Evolutionary conservation across 2,888 invertebrate genomes (phyloP).

Genomic region (Macropis europaea): DNA sequence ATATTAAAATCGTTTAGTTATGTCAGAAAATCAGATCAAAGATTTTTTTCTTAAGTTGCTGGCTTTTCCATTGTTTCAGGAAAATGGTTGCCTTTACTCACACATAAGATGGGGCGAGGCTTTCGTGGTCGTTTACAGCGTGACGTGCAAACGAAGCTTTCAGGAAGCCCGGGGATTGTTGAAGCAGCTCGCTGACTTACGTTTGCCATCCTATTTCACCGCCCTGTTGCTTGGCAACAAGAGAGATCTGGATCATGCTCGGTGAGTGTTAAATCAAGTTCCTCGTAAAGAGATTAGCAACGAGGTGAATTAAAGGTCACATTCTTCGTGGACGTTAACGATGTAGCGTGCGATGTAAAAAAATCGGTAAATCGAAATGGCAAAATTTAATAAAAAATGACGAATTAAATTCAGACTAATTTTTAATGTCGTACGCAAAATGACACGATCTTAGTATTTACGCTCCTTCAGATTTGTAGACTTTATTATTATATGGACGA

Average conservation of each 20-base stretch:
- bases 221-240: constrained; percentile 90
- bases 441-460: too few relatives aligned
- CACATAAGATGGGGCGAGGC: constrained; percentile 92
- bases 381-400: background rate
- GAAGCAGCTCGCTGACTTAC: constrained; percentile 86
- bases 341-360: background rate
- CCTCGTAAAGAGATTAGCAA: background rate
- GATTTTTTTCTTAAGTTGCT: background rate
- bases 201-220: constrained; percentile 88
- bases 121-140: constrained; percentile 90
- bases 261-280: constrained; percentile 80
- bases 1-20: too few relatives aligned
- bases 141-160: constrained; percentile 88
- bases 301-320: constrained; percentile 8
- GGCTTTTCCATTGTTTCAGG: constrained; percentile 80
- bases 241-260: constrained; percentile 89
- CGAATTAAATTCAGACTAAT: too few relatives aligned
- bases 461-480: too few relatives aligned
- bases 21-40: too few relatives aligned
- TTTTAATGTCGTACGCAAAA: too few relatives aligned
- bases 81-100: constrained; percentile 87
- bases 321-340: background rate
- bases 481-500: too few relatives aligned
- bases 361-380: background rate
- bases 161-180: constrained; percentile 87